phyloP scores from a whole-genome alignment of 2,888 invertebrate genomes.

The Cryptops parisi region DNA sequence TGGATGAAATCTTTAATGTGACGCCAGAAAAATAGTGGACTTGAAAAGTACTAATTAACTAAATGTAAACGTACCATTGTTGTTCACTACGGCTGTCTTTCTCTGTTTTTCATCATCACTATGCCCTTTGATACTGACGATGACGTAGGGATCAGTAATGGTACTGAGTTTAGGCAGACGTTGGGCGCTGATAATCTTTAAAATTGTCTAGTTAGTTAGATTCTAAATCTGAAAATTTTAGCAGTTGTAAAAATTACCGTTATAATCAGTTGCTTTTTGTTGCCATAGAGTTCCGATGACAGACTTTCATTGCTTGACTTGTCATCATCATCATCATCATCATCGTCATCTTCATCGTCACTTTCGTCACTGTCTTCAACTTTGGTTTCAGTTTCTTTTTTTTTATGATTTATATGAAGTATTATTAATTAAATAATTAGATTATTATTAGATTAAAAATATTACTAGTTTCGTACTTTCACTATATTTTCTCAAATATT shows the following conservation, averaged over 20 bases:
- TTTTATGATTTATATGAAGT: too few species aligned
- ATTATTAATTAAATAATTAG: not conserved
- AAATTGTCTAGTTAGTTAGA: too few species aligned
- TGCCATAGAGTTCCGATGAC: too few species aligned
- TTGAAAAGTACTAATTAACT: not conserved
- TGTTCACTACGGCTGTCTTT: constrained; percentile 36
- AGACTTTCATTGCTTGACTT: too few species aligned
- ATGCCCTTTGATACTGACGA: constrained; percentile 35
- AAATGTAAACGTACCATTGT: constrained; percentile 36
- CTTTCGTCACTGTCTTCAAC: too few species aligned
- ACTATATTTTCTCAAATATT: constrained; percentile 28
- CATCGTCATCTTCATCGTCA: too few species aligned
- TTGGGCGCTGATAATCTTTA: constrained; percentile 40
- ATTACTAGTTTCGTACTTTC: not conserved
- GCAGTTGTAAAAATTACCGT: too few species aligned
- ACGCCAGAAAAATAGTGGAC: too few species aligned
- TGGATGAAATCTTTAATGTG: not conserved
- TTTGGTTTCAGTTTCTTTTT: too few species aligned
- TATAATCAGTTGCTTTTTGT: too few species aligned
- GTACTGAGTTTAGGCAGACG: constrained; percentile 40
- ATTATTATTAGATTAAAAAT: not conserved
- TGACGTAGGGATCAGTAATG: constrained; percentile 42
- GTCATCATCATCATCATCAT: too few species aligned
- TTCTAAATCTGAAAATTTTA: too few species aligned
- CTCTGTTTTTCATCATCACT: constrained; percentile 33